phyloP scores from a whole-genome alignment of 2,888 invertebrate genomes.

The Drosophila trichaetosa region DNA sequence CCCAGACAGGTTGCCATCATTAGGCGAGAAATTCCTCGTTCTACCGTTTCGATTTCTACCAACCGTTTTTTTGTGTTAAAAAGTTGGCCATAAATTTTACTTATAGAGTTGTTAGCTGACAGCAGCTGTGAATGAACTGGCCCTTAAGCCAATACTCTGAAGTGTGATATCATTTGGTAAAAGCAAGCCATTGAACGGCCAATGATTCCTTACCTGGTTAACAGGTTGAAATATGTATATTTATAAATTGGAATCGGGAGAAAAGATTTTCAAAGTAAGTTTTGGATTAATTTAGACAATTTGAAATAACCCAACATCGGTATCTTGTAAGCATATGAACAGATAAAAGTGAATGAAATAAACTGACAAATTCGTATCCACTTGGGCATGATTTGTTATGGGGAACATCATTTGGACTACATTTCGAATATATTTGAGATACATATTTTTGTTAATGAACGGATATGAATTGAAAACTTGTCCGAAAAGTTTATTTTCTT shows the following conservation, averaged over 20 bases:
- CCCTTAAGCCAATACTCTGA: constrained; percentile 17
- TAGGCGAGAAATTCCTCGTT: constrained; percentile 37
- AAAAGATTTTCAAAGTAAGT: neutral
- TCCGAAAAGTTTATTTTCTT: neutral
- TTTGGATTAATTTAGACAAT: constrained; percentile 3
- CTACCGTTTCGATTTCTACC: constrained; percentile 50
- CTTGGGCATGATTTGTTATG: neutral
- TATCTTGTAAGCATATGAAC: neutral
- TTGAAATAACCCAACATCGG: neutral
- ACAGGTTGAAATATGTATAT: constrained; percentile 26
- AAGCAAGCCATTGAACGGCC: constrained; percentile 10
- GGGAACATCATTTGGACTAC: neutral
- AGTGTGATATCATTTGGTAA: constrained; percentile 42
- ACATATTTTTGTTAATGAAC: neutral
- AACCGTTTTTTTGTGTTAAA: constrained; percentile 27
- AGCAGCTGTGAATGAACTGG: constrained; percentile 69
- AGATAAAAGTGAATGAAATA: neutral
- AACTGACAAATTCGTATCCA: neutral
- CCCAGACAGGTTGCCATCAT: constrained; percentile 61
- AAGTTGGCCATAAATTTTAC: constrained; percentile 68
- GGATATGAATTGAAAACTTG: neutral
- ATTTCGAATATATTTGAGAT: neutral
- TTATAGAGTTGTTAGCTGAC: constrained; percentile 75
- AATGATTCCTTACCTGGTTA: constrained; percentile 20
- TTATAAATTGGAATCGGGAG: constrained; percentile 8